These are phyloP conservation scores for Hydrotaea diabolus DNA, from an alignment of 2,888 invertebrate species.

Conservation along the genomic window DNA sequence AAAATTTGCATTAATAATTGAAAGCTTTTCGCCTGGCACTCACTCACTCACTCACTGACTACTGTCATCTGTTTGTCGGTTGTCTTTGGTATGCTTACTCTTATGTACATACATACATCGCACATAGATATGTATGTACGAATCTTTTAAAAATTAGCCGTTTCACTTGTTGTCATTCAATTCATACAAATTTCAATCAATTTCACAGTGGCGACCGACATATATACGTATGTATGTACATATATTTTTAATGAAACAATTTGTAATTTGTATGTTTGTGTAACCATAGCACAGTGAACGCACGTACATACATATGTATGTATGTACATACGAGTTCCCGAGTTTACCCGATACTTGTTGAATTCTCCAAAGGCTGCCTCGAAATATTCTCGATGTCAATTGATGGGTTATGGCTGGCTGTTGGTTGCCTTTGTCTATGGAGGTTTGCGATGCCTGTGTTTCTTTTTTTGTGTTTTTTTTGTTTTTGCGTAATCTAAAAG, in stretches of 20 bases:
- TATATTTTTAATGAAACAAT: conserved; percentile 15
- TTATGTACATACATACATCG: too few relatives aligned
- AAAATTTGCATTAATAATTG: conserved; percentile 62
- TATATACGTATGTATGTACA: not conserved
- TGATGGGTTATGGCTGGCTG: conserved; percentile 32
- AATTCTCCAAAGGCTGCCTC: conserved; percentile 41
- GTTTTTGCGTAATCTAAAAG: conserved; percentile 68
- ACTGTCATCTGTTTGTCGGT: conserved; percentile 12
- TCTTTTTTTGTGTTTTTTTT: conserved; percentile 41
- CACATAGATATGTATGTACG: not conserved
- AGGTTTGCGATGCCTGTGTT: conserved; percentile 48
- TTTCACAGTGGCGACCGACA: not conserved
- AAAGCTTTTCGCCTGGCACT: conserved; percentile 44
- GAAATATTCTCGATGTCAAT: conserved; percentile 42
- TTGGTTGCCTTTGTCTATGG: conserved; percentile 17
- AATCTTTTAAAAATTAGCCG: conserved; percentile 42
- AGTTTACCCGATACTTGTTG: conserved; percentile 22
- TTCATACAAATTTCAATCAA: conserved; percentile 47
- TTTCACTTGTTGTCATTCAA: conserved; percentile 52
- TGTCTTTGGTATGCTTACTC: not conserved
- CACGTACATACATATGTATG: not conserved
- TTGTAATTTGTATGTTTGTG: not conserved
- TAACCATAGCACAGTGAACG: not conserved
- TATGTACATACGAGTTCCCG: not conserved
- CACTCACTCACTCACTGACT: conserved; percentile 34